A percentile compares a stretch with the other conserved stretches of the same genome.
Evolutionary conservation across 2,113 vertebrate genomes (phyloP).

Genomic region (Prolemur simus): DNA sequence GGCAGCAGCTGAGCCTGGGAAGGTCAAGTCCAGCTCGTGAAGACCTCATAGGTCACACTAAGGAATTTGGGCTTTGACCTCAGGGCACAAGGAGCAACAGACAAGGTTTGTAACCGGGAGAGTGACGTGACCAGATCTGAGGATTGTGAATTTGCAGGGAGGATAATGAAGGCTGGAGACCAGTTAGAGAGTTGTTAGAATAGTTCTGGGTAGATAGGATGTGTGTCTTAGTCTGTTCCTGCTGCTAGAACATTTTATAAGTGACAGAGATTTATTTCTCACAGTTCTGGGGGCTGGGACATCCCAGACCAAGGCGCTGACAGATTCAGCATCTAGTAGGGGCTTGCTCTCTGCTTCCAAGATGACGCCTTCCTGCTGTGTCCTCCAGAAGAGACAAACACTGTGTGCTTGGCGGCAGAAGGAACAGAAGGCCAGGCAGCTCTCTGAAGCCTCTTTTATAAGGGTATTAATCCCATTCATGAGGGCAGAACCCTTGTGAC

Average conservation of each 20-base stretch:
- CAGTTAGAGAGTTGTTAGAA: neutral
- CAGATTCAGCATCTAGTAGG: no score
- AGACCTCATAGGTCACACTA: neutral
- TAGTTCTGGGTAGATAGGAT: no score
- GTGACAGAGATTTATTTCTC: no score
- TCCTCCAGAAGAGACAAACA: neutral
- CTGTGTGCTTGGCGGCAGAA: neutral
- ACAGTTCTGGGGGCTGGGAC: no score
- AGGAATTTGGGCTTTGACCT: neutral
- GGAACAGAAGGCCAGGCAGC: neutral
- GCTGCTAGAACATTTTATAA: no score
- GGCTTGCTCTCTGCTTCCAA: no score
- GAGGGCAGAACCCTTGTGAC: no score
- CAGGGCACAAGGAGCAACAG: neutral
- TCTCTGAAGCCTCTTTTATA: neutral
- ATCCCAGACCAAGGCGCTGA: no score
- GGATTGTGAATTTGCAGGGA: neutral
- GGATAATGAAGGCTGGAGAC: neutral
- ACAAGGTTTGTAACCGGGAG: neutral
- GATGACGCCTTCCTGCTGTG: neutral
- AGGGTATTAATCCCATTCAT: neutral
- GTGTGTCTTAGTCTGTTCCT: no score
- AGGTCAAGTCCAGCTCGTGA: neutral
- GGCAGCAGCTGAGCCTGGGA: neutral
- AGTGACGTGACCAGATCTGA: neutral